Evolutionary conservation across 1,140 invertebrate species (phyloP).

Genomic region (Drosophila melanica): DNA sequence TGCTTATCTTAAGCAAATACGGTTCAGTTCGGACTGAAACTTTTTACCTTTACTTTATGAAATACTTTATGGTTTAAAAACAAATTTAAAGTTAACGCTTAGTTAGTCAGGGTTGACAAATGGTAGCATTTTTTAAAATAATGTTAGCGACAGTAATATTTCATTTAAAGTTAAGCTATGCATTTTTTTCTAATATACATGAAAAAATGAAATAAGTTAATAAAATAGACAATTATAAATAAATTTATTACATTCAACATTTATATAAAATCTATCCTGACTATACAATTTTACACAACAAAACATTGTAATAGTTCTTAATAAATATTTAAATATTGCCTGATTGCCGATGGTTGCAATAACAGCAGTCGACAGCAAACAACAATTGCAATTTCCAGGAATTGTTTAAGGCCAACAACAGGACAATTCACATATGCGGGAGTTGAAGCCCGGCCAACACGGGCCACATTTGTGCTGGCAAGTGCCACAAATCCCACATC

Average conservation of each 20-base stretch:
- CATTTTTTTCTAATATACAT: not conserved
- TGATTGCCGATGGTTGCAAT: slow-evolving; percentile 29
- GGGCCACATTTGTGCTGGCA: slow-evolving; percentile 20
- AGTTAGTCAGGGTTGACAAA: no score
- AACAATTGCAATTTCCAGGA: slow-evolving; percentile 24
- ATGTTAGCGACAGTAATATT: no score
- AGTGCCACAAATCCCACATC: slow-evolving; percentile 77
- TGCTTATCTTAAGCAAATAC: no score
- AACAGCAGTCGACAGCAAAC: slow-evolving; percentile 13
- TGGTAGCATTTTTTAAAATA: not conserved
- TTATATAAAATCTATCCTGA: not conserved
- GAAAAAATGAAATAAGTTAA: no score
- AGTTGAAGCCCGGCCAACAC: not conserved
- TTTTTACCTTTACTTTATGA: no score
- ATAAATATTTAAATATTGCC: slow-evolving; percentile 30
- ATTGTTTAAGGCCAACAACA: slow-evolving; percentile 7
- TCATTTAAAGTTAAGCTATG: no score
- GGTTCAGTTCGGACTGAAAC: no score
- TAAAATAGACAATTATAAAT: no score
- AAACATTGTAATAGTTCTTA: slow-evolving; percentile 9
- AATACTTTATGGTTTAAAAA: no score
- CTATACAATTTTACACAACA: not conserved
- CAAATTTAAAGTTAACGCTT: no score
- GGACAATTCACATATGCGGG: not conserved
- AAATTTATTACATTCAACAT: not conserved